Conservation (phyloP, 2,888 invertebrate species). For the Onchidella celtica region DNA sequence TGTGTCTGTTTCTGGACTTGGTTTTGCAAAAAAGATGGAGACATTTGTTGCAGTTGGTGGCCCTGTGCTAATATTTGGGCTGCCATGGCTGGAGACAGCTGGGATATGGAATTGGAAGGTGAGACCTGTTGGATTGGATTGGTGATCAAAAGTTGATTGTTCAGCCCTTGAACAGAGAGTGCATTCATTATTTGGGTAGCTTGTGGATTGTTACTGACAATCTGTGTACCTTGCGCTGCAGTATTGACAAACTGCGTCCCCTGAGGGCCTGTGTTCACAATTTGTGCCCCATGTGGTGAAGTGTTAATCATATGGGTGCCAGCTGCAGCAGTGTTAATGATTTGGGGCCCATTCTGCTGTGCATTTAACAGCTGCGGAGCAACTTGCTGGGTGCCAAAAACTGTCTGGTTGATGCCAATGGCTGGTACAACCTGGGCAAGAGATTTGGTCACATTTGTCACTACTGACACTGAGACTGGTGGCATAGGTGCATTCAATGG, state of each 20-base stretch:
- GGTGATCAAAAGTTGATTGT: constrained; percentile 50
- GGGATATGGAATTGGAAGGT: constrained; percentile 34
- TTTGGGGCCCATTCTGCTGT: constrained; percentile 27
- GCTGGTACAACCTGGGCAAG: constrained; percentile 76
- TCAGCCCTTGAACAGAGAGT: constrained; percentile 52
- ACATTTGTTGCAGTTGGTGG: constrained; percentile 48
- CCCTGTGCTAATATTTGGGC: constrained; percentile 45
- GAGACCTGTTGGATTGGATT: constrained; percentile 51
- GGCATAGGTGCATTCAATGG: constrained; percentile 75
- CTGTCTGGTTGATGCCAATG: constrained; percentile 59
- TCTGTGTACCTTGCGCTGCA: constrained; percentile 5
- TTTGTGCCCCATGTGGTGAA: neutral
- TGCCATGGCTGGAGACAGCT: constrained; percentile 47
- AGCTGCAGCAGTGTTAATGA: constrained; percentile 20
- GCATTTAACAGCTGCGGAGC: constrained; percentile 47
- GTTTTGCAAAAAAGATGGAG: constrained; percentile 45
- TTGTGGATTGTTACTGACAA: constrained; percentile 20
- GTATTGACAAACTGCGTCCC: constrained; percentile 23
- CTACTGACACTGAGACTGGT: constrained; percentile 71
- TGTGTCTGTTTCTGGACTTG: constrained; percentile 35
- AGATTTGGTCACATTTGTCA: constrained; percentile 73
- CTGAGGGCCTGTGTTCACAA: constrained; percentile 8
- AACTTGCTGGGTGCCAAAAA: constrained; percentile 40
- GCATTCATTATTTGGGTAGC: constrained; percentile 52
- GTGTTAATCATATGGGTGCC: constrained; percentile 24